Percentiles rank a stretch among this genome's conserved stretches.
phyloP scores from a whole-genome alignment of 2,888 invertebrate genomes.

The Pheosia tremula region DNA sequence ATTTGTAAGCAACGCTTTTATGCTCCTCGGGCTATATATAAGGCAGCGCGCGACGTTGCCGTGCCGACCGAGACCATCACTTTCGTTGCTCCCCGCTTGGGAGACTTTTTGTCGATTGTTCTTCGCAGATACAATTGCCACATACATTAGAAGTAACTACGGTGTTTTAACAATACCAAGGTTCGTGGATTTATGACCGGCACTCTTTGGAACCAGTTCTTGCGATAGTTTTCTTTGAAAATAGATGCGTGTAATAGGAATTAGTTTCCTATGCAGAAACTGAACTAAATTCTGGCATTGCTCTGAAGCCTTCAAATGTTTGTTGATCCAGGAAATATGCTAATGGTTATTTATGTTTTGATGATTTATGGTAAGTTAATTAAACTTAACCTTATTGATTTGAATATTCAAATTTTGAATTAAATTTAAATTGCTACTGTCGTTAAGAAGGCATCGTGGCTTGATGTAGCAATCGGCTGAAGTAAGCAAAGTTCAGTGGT shows the following conservation, averaged over 20 bases:
- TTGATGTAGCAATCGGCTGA: slow-evolving; percentile 64
- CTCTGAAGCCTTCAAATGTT: neutral
- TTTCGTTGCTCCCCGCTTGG: slow-evolving; percentile 40
- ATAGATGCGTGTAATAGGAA: neutral
- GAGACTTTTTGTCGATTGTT: slow-evolving; percentile 30
- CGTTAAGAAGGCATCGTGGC: slow-evolving; percentile 56
- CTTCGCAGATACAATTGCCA: slow-evolving; percentile 25
- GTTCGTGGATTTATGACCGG: slow-evolving; percentile 3
- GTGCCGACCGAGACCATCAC: slow-evolving; percentile 50
- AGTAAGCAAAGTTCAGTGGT: slow-evolving; percentile 76
- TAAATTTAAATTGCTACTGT: slow-evolving; percentile 44
- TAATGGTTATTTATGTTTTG: slow-evolving; percentile 19
- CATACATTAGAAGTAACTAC: slow-evolving; percentile 13
- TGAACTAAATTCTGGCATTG: neutral
- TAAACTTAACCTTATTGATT: slow-evolving; percentile 16
- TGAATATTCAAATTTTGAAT: slow-evolving; percentile 31
- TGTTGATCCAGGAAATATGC: slow-evolving; percentile 12
- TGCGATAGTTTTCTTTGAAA: neutral
- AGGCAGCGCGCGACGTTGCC: slow-evolving; percentile 61
- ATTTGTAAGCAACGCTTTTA: slow-evolving; percentile 79
- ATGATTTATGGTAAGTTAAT: slow-evolving; percentile 21
- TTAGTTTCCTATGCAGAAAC: neutral
- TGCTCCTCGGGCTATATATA: slow-evolving; percentile 74
- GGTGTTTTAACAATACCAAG: slow-evolving; percentile 1
- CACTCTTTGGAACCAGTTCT: neutral